Percentiles rank a stretch among this genome's conserved stretches.
Conservation (phyloP, 2,113 vertebrate species). For the Archocentrus centrarchus region DNA sequence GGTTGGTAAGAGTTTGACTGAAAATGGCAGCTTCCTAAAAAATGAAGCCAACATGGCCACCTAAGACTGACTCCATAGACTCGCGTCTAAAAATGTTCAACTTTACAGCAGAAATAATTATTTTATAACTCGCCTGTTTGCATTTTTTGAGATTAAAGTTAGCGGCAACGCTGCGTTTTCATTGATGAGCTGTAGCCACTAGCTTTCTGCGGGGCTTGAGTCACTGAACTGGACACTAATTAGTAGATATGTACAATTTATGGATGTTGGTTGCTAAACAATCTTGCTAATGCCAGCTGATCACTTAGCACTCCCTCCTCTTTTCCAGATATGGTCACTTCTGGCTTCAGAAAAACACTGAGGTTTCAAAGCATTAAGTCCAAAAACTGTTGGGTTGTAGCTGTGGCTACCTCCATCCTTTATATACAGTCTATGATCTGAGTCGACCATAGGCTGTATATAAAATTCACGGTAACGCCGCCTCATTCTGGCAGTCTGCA, state of each 20-base stretch:
- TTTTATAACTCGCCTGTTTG: too few relatives aligned
- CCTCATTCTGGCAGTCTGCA: too few relatives aligned
- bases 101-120: background rate
- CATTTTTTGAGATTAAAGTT: too few relatives aligned
- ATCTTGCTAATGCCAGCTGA: background rate
- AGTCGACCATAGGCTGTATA: background rate
- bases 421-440: background rate
- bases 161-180: too few relatives aligned
- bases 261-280: background rate
- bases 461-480: background rate
- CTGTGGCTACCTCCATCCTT: background rate
- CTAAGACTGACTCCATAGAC: background rate
- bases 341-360: background rate
- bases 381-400: background rate
- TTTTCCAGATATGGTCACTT: background rate
- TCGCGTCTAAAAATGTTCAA: background rate
- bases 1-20: background rate
- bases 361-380: background rate
- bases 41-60: background rate
- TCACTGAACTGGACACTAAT: background rate
- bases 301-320: background rate
- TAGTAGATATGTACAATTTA: background rate
- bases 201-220: background rate
- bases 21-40: background rate
- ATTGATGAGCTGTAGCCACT: background rate